Evolutionary conservation across 2,888 invertebrate genomes (phyloP), one percentile per base, ranked within the genome.

Genomic region (Muschampia plurimacula): DNA sequence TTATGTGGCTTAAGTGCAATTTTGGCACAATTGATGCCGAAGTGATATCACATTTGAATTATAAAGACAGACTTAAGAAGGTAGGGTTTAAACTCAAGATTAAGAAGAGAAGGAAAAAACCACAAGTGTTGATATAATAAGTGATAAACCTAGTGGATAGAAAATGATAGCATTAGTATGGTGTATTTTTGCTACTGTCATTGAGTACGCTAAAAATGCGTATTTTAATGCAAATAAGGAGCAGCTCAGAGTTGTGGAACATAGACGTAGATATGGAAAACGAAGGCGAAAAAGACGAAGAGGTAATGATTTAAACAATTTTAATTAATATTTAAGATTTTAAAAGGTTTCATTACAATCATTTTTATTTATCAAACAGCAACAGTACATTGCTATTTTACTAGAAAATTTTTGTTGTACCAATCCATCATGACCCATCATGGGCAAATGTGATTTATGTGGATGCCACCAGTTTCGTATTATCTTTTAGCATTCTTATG

Each of bases 141-240:
- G 63, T 79, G 74, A 76, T 76, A 67, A 74, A 68, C 12, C 59
- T 49, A 55, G 32, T 39, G 36, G 52, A 70, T 74, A 74, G 75
- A 60, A 83, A 79, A 93, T 93, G 93, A 91, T 93, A 70, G 92
- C 82, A 36, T 77, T 91, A 74, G 84, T 91, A 81, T 81, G 91
- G 84, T 92, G 83, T 78, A 81, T 92, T 69, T 78, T 90, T 74
- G 84, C 86, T 3, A 89, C 88, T 82, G 78, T 93, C 74, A 83
- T 90, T 74, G 86, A 90, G 75, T 76, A 89, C 60, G 81, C 84
- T 64, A 86, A 78, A 79, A 83, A 76, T 83, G 80, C 71, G 15
- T 81, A 81, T 75, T 74, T 72, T 52, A 74, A 62, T 68, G 73
- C 78, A 64, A 77, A 67, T 65, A 66, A 67, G 12, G 77, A 80